A percentile compares a stretch with the other conserved stretches of the same genome.
Evolutionary conservation across 2,113 vertebrate genomes (phyloP).

Genomic region (Seriola quinqueradiata): DNA sequence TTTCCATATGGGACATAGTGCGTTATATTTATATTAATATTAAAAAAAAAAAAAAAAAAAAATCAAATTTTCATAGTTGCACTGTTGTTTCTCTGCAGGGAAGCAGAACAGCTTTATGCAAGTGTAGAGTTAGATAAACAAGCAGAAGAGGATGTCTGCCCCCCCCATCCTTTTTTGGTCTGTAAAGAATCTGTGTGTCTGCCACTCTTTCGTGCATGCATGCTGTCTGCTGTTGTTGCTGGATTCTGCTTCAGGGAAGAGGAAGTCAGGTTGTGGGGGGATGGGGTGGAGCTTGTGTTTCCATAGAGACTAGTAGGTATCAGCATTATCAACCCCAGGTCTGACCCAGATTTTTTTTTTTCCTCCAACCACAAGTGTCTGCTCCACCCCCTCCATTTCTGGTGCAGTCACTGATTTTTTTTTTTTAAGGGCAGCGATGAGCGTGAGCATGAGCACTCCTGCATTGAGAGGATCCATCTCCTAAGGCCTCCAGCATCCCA

Average conservation of each 20-base stretch:
- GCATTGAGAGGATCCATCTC: slow-evolving; percentile 24
- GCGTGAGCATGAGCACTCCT: slow-evolving; percentile 8
- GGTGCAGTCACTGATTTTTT: slow-evolving; percentile 39
- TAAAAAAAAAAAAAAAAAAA: background rate
- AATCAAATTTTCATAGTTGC: background rate
- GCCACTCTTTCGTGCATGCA: background rate
- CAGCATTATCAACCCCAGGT: slow-evolving; percentile 71
- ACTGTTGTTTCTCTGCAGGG: background rate
- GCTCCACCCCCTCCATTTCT: background rate
- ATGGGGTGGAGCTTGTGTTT: slow-evolving; percentile 69
- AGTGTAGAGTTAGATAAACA: slow-evolving; percentile 1
- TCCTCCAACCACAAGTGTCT: slow-evolving; percentile 56
- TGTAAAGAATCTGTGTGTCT: slow-evolving; percentile 11
- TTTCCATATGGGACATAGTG: background rate
- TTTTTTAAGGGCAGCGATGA: slow-evolving; percentile 38
- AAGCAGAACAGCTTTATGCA: background rate
- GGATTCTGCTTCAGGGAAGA: slow-evolving; percentile 66
- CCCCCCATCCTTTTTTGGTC: background rate
- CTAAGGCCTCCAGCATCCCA: slow-evolving; percentile 24
- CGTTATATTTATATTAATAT: background rate
- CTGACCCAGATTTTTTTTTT: slow-evolving; percentile 81
- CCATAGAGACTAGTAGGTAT: slow-evolving; percentile 77
- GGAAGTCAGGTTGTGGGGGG: slow-evolving; percentile 72
- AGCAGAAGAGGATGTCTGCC: slow-evolving; percentile 2
- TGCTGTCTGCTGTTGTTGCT: slow-evolving; percentile 49